Conservation (phyloP, 2,888 invertebrate species). For the Melanargia galathea region DNA sequence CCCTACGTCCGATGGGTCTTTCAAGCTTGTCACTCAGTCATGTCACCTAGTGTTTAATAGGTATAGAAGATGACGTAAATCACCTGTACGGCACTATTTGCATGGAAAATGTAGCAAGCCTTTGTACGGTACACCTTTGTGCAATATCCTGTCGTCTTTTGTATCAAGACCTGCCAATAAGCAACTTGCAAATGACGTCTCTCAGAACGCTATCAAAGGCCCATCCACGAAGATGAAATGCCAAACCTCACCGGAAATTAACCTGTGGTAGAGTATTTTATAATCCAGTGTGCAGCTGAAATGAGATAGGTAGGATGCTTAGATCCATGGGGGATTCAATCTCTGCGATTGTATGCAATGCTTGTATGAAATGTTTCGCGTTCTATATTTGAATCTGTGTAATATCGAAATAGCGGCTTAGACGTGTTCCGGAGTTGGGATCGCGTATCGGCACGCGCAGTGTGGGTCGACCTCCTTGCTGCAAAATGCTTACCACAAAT, state of each 20-base stretch:
- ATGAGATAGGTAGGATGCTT: slow-evolving; percentile 20
- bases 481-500: neutral
- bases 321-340: slow-evolving; percentile 13
- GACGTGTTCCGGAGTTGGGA: too few relatives aligned
- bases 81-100: neutral
- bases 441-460: too few relatives aligned
- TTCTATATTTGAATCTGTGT: slow-evolving; percentile 1
- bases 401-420: neutral
- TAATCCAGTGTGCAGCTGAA: slow-evolving; percentile 11
- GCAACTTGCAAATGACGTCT: slow-evolving; percentile 31
- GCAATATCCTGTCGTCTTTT: slow-evolving; percentile 31
- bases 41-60: neutral
- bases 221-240: slow-evolving; percentile 29
- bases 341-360: slow-evolving; percentile 16
- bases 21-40: too few relatives aligned
- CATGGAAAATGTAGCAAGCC: neutral
- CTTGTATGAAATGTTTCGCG: slow-evolving; percentile 4
- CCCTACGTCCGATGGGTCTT: too few relatives aligned
- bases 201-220: slow-evolving; percentile 32
- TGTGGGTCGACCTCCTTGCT: neutral
- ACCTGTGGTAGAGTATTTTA: slow-evolving; percentile 21
- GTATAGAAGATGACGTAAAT: neutral
- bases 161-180: slow-evolving; percentile 19
- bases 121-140: slow-evolving; percentile 20
- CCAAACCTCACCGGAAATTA: slow-evolving; percentile 38